Conservation (phyloP, 1,140 invertebrate species). For the Radopholus similis region DNA sequence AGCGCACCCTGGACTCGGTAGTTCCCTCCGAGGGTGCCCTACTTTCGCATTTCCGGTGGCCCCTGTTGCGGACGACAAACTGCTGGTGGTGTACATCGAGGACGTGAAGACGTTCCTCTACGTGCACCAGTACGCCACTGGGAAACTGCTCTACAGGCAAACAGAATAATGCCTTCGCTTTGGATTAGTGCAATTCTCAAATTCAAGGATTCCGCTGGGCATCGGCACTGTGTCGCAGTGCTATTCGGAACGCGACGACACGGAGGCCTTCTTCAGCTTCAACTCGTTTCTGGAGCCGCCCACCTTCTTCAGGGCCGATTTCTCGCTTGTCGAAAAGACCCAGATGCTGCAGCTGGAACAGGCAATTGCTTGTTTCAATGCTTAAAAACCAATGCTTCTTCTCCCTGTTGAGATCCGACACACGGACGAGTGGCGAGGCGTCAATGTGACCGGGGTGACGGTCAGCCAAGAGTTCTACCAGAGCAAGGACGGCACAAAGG, state of each 20-base stretch:
- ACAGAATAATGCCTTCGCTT: background rate
- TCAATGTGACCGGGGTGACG: constrained; percentile 75
- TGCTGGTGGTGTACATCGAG: constrained; percentile 84
- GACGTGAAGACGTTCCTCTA: constrained; percentile 88
- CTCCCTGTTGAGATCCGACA: constrained; percentile 2
- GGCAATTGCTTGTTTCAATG: too few species aligned
- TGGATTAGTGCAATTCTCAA: background rate
- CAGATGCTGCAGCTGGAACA: constrained; percentile 61
- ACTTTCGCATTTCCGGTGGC: too few species aligned
- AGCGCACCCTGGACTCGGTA: constrained; percentile 84
- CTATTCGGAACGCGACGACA: constrained; percentile 77
- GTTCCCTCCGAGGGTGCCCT: too few species aligned
- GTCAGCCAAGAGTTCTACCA: constrained; percentile 86
- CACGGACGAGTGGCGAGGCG: constrained; percentile 74
- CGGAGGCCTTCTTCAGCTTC: constrained; percentile 88
- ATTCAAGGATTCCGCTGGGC: constrained; percentile 65
- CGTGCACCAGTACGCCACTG: constrained; percentile 73
- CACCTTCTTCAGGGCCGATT: constrained; percentile 82
- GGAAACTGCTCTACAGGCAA: constrained; percentile 64
- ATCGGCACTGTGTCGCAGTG: constrained; percentile 80
- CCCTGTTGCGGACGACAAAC: constrained; percentile 78
- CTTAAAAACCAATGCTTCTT: constrained; percentile 64
- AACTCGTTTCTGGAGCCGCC: constrained; percentile 86
- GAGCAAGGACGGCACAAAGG: constrained; percentile 87
- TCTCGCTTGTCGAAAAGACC: constrained; percentile 70